Conservation (phyloP, 1,140 invertebrate genomes). For the Callitettix versicolor region DNA sequence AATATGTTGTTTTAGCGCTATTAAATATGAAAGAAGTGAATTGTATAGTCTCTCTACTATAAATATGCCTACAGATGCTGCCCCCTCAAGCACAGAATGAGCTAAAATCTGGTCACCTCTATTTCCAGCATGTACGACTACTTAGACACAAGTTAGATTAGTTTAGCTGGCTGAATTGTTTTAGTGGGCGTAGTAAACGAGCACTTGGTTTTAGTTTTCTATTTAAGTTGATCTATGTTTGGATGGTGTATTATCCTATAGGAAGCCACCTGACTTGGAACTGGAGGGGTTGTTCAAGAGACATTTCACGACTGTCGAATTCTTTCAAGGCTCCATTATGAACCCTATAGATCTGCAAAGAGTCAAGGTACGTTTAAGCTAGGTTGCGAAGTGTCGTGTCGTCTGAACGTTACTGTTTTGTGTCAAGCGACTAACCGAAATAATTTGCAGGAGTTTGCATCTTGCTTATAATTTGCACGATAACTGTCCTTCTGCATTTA, state of each 20-base stretch:
- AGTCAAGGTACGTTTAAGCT: conserved; percentile 78
- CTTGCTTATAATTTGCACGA: conserved; percentile 27
- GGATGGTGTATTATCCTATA: conserved; percentile 33
- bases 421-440: too few species aligned
- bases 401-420: too few species aligned
- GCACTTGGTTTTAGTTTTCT: conserved; percentile 18
- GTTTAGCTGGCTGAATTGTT: too few species aligned
- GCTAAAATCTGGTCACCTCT: too few species aligned
- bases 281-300: conserved; percentile 98
- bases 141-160: too few species aligned
- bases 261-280: conserved; percentile 91
- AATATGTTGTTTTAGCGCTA: too few species aligned
- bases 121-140: too few species aligned
- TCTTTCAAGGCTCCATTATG: conserved; percentile 99
- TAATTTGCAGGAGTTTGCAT: conserved; percentile 22
- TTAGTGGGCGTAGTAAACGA: conserved; percentile 2
- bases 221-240: conserved; percentile 21
- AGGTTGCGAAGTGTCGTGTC: not conserved
- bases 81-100: too few species aligned
- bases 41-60: too few species aligned
- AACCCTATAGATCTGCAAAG: conserved; percentile 97
- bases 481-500: conserved; percentile 1
- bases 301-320: conserved; percentile 99
- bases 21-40: too few species aligned
- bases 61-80: too few species aligned